Base-by-base conservation (phyloP, 2,888 invertebrate species). In the Rambutsinella grinnellia region DNA sequence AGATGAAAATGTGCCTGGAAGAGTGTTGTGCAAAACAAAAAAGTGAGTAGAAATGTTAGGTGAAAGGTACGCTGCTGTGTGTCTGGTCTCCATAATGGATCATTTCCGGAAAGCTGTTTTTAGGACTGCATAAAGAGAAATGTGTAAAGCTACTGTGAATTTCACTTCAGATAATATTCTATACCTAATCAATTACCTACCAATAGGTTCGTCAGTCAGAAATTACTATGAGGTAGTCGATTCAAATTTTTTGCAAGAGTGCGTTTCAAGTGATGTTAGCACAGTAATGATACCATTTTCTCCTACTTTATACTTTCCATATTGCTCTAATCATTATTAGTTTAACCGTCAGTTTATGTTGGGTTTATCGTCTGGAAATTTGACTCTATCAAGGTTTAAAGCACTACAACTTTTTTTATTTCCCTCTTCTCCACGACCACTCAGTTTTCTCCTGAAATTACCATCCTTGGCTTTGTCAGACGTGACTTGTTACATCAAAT, bases 401-500 rank as follows among this genome's bases (percentile, higher is more conserved):
- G 36, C 36, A 36, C 36, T 36, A 36, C 36, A 13, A 57, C 65
- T 65, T 60, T 63, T 36, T 46, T 56, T 46, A 56, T n/a, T 47
- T n/a, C 54, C 1, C 46, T 57, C 21, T 36, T 46, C 15, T 27
- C n/a, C 57, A n/a, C 68, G 54, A 24, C 5, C 49, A 15, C 26
- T 54, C 46, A 69, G 27, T 36, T 62, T 70, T 62, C 56, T 54
- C 54, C 27, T 36, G 24, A 51, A 70, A 70, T 62, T 68, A 56
- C 56, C 62, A 61, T 62, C 61, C 61, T 61, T 56, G 70, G 61
- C 60, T 70, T 56, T 61, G 60, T 47, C 54, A 56, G 61, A 70
- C 70, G 70, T 70, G 70, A 70, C 70, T 70, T 70, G 70, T 70
- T 61, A 62, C 54, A 54, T 44, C 51, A 70, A 70, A 26, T 26